Percentiles rank a stretch among this genome's conserved stretches.
Conservation (phyloP, 2,797 vertebrate species). For the Dendrocincla fuliginosa region DNA sequence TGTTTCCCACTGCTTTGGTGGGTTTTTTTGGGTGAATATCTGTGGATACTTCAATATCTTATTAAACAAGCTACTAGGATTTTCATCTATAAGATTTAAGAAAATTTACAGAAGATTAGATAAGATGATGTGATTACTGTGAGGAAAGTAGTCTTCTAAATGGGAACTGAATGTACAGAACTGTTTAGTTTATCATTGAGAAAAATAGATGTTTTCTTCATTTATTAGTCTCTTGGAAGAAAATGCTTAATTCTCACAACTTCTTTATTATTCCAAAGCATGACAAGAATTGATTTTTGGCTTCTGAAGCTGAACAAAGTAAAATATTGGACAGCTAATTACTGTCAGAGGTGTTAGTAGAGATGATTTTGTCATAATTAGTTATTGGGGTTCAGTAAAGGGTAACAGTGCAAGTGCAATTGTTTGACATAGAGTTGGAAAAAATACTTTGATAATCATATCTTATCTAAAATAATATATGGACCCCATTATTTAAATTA, state of each 20-base stretch:
- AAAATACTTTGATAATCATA: neutral
- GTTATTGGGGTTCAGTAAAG: neutral
- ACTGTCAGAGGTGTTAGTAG: neutral
- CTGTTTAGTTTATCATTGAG: neutral
- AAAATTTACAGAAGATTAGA: neutral
- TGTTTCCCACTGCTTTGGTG: too few relatives aligned
- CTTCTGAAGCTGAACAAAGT: neutral
- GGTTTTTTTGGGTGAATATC: too few relatives aligned
- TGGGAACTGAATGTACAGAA: neutral
- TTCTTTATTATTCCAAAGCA: neutral
- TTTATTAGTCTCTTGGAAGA: neutral
- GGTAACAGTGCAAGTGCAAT: rapidly evolving
- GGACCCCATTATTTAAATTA: neutral
- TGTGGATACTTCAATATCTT: neutral
- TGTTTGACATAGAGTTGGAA: neutral
- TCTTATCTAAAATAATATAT: neutral
- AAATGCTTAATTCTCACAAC: neutral
- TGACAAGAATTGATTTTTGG: neutral
- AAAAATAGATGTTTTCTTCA: neutral
- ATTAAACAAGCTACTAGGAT: neutral
- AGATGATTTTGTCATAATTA: neutral
- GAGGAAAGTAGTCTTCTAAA: neutral
- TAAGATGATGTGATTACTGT: neutral
- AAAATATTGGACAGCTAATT: neutral
- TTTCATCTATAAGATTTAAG: neutral